Evolutionary conservation across 2,888 invertebrate species (phyloP).

Genomic region (Ischnus inquisitorius): DNA sequence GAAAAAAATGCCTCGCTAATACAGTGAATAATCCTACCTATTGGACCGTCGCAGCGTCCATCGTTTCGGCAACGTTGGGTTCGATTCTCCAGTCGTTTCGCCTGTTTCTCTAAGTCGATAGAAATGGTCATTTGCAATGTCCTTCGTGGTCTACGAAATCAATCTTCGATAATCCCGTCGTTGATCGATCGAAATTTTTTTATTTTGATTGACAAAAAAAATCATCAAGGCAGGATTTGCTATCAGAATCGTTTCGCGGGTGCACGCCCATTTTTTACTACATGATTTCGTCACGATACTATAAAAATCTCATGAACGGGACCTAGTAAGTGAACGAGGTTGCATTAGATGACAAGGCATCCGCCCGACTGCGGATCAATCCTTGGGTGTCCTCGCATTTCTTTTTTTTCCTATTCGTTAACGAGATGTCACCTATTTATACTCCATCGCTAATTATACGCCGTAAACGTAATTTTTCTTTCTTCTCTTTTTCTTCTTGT

Average conservation of each 20-base stretch:
- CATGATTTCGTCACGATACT: slow-evolving; percentile 10
- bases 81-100: too few relatives aligned
- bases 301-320: slow-evolving; percentile 21
- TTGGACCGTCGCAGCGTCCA: too few relatives aligned
- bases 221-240: too few relatives aligned
- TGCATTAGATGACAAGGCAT: slow-evolving; percentile 9
- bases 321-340: slow-evolving; percentile 37
- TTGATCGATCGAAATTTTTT: too few relatives aligned
- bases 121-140: too few relatives aligned
- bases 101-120: too few relatives aligned
- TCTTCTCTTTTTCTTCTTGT: background rate
- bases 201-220: too few relatives aligned
- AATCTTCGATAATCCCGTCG: too few relatives aligned
- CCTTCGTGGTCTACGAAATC: background rate
- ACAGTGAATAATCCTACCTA: too few relatives aligned
- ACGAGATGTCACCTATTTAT: slow-evolving; percentile 21
- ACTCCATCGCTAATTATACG: slow-evolving; percentile 25
- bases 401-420: slow-evolving; percentile 7
- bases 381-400: slow-evolving; percentile 11
- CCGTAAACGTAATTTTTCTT: slow-evolving; percentile 9
- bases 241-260: background rate
- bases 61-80: too few relatives aligned
- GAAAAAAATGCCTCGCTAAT: too few relatives aligned
- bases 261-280: background rate
- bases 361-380: background rate